Conservation (phyloP, 2,113 vertebrate species). For the Atractosteus spatula region DNA sequence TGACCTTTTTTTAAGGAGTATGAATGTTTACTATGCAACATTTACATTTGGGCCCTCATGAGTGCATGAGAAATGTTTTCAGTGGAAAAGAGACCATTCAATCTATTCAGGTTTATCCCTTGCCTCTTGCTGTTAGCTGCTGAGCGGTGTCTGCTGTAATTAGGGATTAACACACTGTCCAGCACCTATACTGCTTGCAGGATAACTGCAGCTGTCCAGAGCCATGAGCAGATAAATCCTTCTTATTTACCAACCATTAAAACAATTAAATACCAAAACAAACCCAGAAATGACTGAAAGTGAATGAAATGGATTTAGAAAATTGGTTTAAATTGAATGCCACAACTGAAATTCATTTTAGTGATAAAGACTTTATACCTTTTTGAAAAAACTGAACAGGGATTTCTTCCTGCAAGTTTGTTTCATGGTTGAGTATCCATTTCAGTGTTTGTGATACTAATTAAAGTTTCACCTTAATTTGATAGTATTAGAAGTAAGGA, state of each 20-base stretch:
- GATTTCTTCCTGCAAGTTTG: too few species aligned
- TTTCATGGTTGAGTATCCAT: too few species aligned
- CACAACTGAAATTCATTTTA: background rate
- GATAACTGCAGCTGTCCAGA: too few species aligned
- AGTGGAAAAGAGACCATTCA: conserved; percentile 8
- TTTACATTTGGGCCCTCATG: background rate
- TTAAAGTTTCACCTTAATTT: too few species aligned
- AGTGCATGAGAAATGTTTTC: background rate
- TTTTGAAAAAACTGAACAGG: too few species aligned
- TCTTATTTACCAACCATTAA: background rate
- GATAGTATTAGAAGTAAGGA: too few species aligned
- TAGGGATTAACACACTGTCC: too few species aligned
- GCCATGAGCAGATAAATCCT: too few species aligned
- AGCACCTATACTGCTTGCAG: too few species aligned
- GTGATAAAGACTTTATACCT: conserved; percentile 15
- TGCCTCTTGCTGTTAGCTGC: background rate
- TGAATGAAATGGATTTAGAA: conserved; percentile 15
- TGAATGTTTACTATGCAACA: background rate
- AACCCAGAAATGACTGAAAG: conserved; percentile 10
- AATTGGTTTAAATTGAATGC: conserved; percentile 2
- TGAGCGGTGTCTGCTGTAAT: too few species aligned
- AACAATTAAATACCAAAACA: background rate
- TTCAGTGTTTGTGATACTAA: too few species aligned
- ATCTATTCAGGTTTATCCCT: background rate
- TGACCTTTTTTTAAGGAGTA: background rate